Conservation (phyloP, 2,113 vertebrate genomes). For the Scytalopus superciliaris region DNA sequence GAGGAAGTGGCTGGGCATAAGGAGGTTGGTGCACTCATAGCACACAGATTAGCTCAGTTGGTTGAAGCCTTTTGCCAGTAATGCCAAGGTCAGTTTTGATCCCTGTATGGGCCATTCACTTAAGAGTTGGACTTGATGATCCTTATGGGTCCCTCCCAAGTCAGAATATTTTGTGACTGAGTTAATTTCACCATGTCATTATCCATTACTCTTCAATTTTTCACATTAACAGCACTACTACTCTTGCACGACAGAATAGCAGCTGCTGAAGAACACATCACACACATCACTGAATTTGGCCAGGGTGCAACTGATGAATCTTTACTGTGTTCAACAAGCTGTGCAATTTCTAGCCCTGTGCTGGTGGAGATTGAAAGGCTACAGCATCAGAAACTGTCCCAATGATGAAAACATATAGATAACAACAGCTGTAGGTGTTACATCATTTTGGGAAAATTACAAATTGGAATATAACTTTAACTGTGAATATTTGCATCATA, state of each 20-base stretch:
- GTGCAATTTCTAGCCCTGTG: not conserved
- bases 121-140: not conserved
- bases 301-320: not conserved
- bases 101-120: not conserved
- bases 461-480: not conserved
- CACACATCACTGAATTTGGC: not conserved
- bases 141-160: not conserved
- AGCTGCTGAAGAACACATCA: not conserved
- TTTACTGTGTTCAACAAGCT: not conserved
- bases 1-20: not conserved
- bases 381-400: not conserved
- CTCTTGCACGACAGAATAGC: not conserved
- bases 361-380: not conserved
- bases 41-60: not conserved
- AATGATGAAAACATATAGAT: not conserved
- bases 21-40: not conserved
- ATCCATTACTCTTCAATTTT: not conserved
- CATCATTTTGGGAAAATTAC: not conserved
- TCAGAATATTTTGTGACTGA: not conserved
- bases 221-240: not conserved
- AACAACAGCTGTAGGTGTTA: not conserved
- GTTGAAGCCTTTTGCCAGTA: not conserved
- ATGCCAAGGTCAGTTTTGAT: not conserved
- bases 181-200: not conserved
- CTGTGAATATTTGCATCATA: not conserved